Evolutionary conservation across 2,113 vertebrate genomes (phyloP), one percentile per base, ranked within the genome.

Genomic region (Ondatra zibethicus): DNA sequence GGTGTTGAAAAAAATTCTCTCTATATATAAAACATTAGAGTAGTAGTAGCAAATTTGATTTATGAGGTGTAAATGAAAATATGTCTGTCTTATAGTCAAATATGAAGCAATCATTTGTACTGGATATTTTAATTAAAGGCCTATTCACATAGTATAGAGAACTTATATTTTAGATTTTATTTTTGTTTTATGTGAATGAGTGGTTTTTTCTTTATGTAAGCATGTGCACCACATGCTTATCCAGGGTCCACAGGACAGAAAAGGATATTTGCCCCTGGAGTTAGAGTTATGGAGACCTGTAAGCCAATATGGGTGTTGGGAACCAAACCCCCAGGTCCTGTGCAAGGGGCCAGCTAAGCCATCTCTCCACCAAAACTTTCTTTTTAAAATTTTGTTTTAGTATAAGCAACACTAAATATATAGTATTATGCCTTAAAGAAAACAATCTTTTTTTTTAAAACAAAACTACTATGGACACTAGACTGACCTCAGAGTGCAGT

Each of bases 51-150:
- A 91, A 6, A 1, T 82, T 95, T 94, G 25, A 88, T 65, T 73
- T 95, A 93, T 80, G 39, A 93, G 87, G 84, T 66, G 17, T 27
- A 87, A 63, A 25, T 92, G 63, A 92, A 91, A 95, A 16, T 68
- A 19, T 68, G 0, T 92, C 17, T 91, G 63, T 77, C 13, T 70
- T 76, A 1, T 81, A 88, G 73, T 50, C 2, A 89, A 61, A 95
- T 76, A 89, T 66, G 25, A 89, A 82, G 13, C 17, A 89, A 12
- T 50, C 39, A 75, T 78, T 55, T 93, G 85, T 72, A 33, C 39
- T 95, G 80, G 2, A 13, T 72, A 33, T 33, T 91, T 55, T 39
- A 45, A 65, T 29, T 78, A 55, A 66, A 13, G 1, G 47, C 31
- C 27, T 13, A 42, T 47, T 63, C 29, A 36, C 31, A 23, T 23